Conservation (phyloP, 2,797 vertebrate genomes). For the Tragopan temminckii region DNA sequence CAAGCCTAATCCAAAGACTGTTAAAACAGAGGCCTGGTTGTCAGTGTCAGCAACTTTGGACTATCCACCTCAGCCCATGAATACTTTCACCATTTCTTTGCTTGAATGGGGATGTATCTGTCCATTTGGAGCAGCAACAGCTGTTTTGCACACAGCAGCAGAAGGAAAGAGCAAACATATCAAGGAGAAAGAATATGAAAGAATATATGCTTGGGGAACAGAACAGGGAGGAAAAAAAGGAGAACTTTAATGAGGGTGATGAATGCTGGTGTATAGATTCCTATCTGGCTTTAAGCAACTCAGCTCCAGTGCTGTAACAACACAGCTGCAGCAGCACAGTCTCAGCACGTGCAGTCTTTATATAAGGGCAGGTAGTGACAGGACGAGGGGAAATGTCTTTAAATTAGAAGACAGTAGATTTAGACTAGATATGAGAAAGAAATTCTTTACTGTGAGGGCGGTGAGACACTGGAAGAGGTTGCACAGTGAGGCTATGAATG, state of each 20-base stretch:
- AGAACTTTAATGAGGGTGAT: not conserved
- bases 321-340: not conserved
- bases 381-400: no score
- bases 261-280: not conserved
- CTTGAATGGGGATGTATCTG: not conserved
- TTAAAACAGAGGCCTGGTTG: not conserved
- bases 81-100: not conserved
- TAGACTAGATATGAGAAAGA: no score
- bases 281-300: not conserved
- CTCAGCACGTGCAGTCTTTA: not conserved
- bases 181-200: constrained; percentile 1
- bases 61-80: not conserved
- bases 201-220: not conserved
- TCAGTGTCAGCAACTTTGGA: not conserved
- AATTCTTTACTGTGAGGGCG: no score
- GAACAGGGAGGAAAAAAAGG: not conserved
- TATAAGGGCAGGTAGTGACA: no score
- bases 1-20: not conserved
- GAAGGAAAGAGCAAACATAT: not conserved
- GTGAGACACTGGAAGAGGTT: no score
- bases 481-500: no score
- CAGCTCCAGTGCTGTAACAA: not conserved
- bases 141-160: not conserved
- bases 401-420: no score
- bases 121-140: not conserved